Evolutionary conservation across 2,797 vertebrate genomes (phyloP).

Genomic region (Pelochelys cantorii): DNA sequence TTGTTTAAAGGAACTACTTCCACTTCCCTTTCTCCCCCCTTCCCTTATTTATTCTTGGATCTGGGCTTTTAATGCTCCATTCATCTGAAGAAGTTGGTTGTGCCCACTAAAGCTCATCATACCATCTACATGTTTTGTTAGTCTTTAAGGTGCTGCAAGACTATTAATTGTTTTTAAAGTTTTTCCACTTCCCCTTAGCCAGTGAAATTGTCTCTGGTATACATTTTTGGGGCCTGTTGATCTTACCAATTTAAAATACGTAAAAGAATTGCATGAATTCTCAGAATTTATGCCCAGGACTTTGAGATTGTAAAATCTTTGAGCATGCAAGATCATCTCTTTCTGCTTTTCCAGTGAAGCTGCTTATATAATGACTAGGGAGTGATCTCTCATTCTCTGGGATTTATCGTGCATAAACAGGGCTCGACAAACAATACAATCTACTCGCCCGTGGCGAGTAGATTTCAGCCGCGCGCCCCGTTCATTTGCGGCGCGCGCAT

Average conservation of each 20-base stretch:
- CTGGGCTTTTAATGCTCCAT: no score
- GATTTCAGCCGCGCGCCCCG: no score
- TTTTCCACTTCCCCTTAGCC: not conserved
- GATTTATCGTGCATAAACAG: no score
- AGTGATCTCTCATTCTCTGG: not conserved
- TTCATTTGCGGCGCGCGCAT: no score
- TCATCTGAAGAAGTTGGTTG: no score
- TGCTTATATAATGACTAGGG: slow-evolving; percentile 33
- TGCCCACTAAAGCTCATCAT: no score
- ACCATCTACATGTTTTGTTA: no score
- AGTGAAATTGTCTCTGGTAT: slow-evolving; percentile 49
- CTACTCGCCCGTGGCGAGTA: no score
- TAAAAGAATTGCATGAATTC: not conserved
- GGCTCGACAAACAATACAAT: no score
- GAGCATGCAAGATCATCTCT: slow-evolving; percentile 43
- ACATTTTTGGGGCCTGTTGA: slow-evolving; percentile 30
- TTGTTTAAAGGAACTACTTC: not conserved
- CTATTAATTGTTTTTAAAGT: no score
- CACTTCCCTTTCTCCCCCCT: not conserved
- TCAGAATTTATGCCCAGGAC: not conserved
- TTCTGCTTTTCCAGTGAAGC: not conserved
- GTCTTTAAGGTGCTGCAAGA: no score
- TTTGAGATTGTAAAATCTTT: not conserved
- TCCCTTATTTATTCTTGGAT: no score
- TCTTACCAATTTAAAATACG: not conserved